Base-by-base conservation (phyloP, 2,113 vertebrate species). In the Indri indri region DNA sequence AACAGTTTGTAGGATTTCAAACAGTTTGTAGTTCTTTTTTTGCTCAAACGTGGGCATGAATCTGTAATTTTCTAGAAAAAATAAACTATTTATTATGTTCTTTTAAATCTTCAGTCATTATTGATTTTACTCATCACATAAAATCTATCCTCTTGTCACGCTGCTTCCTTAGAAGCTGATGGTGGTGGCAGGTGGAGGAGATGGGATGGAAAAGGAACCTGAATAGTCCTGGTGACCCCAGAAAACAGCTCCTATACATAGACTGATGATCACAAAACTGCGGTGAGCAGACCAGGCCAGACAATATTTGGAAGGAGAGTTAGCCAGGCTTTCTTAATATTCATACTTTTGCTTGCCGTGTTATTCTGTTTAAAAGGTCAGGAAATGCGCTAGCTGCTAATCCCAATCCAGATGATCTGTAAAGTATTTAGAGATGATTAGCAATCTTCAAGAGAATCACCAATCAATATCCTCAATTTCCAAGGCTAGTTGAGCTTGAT, bases 1-100 rank as follows among this genome's bases (percentile, higher is more conserved):
- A 94, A 86, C 22, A 34, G 11, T 68, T 89, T 88, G 40, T 68
- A 81, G 77, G 68, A 91, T 95, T 94, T 93, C 54, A 83, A 94
- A 93, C 18, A 57, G n/a, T 83, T 68, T 77, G 45, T 65, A 66
- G 2, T 73, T 95, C 47, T 80, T 57, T 94, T 94, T 66, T 34
- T 88, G 79, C 27, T 50, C 22, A 13, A 93, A 82, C 22, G 30
- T 73, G 47, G 52, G 61, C 32, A 88, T 30, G 34, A 47, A 66
- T 95, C 52, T 74, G 1, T 37, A 65, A 59, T 96, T 76, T 34
- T 86, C 18, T 50, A 47, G 47, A 94, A 88, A 88, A 25, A 79
- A 63, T 23, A 30, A 71, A 25, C 11, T 40, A 76, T 47, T 70
- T 61, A 8, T 9, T 79, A n/a, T 50, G 3, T 91, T 93, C 37